Conservation (phyloP, 2,888 invertebrate genomes). For the Imbricaverruca yamaguchii region DNA sequence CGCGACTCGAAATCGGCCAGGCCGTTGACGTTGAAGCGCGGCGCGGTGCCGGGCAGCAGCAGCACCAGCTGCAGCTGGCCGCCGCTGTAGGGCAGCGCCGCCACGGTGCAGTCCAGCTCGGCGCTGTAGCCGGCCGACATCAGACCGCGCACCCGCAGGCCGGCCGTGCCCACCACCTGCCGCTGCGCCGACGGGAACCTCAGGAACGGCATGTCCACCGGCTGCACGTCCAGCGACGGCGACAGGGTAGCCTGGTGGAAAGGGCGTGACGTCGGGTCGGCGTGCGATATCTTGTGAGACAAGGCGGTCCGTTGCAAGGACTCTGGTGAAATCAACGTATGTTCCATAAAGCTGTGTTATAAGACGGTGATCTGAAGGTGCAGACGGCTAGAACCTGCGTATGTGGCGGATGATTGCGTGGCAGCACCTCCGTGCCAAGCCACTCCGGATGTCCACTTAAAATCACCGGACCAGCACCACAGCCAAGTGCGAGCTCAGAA, state of each 20-base stretch:
- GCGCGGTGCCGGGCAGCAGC: conserved; percentile 31
- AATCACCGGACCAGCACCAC: no score
- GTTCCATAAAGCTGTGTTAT: no score
- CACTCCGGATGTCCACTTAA: no score
- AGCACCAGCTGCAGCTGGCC: conserved; percentile 31
- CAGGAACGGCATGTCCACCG: conserved; percentile 32
- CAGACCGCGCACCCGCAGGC: conserved; percentile 27
- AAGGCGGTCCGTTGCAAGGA: not conserved
- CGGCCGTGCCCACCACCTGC: conserved; percentile 28
- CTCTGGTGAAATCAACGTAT: no score
- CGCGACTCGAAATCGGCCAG: conserved; percentile 29
- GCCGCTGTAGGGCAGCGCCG: conserved; percentile 26
- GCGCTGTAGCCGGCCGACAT: conserved; percentile 30
- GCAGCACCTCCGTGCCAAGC: no score
- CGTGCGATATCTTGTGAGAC: not conserved
- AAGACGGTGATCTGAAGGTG: no score
- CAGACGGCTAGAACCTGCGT: no score
- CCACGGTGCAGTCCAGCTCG: conserved; percentile 28
- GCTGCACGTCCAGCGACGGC: conserved; percentile 26
- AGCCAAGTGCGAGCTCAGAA: no score
- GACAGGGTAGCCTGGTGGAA: conserved; percentile 26
- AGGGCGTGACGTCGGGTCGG: not conserved
- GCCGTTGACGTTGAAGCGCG: conserved; percentile 31
- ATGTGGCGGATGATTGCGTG: no score
- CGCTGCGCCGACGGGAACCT: conserved; percentile 33